Conservation (phyloP, 2,797 vertebrate genomes). For the Hemibagrus guttatus region DNA sequence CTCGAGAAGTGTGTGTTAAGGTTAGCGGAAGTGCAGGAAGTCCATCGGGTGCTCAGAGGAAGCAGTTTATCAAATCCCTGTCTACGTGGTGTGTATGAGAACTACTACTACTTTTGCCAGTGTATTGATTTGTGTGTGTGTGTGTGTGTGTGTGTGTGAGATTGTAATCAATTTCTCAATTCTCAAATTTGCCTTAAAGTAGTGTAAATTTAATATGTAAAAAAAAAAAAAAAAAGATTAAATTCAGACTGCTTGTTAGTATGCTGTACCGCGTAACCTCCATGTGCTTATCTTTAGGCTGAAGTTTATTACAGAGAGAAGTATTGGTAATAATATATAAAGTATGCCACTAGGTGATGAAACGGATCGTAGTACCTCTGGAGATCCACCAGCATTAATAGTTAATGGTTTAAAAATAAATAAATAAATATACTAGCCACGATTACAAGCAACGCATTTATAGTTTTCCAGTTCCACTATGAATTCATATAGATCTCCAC, state of each 20-base stretch:
- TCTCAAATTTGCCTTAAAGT: slow-evolving; percentile 4
- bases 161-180: background rate
- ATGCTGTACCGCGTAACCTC: slow-evolving; percentile 4
- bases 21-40: slow-evolving; percentile 22
- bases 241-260: slow-evolving; percentile 1
- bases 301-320: background rate
- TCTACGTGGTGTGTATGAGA: background rate
- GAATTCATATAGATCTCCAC: background rate
- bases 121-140: background rate
- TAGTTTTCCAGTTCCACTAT: background rate
- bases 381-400: slow-evolving; percentile 7
- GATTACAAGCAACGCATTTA: background rate
- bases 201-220: background rate
- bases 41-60: background rate
- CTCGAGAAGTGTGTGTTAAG: background rate
- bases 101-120: slow-evolving; percentile 16
- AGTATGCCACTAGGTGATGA: background rate
- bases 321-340: too few relatives aligned
- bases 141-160: background rate
- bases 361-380: background rate
- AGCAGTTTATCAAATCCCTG: background rate
- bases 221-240: background rate
- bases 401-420: background rate
- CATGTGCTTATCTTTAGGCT: background rate
- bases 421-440: background rate